These are phyloP conservation scores for Eulimnadia texana DNA, from an alignment of 1,140 invertebrate species.

Conservation along the genomic window DNA sequence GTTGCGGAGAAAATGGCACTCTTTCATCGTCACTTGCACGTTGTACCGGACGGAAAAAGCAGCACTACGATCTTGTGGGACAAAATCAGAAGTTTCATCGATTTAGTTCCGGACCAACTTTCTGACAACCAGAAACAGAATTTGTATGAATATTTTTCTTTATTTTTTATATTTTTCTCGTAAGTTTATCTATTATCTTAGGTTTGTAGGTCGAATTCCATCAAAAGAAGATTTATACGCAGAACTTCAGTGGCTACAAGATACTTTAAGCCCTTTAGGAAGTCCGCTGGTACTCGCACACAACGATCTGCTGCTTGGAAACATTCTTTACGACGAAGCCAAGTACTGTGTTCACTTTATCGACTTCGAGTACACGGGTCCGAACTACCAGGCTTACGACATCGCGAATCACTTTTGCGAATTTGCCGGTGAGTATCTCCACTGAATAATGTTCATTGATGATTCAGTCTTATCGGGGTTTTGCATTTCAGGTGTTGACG, in stretches of 20 bases:
- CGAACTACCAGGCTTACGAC: slow-evolving; percentile 87
- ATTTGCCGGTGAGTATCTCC: slow-evolving; percentile 65
- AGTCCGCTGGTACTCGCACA: slow-evolving; percentile 90
- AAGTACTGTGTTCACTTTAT: slow-evolving; percentile 98
- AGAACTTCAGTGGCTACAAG: slow-evolving; percentile 53
- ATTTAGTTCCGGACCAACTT: slow-evolving; percentile 37
- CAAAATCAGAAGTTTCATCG: slow-evolving; percentile 56
- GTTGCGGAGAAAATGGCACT: slow-evolving; percentile 65
- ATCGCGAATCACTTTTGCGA: slow-evolving; percentile 92
- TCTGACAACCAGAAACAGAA: slow-evolving; percentile 1
- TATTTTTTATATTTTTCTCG: too few species aligned
- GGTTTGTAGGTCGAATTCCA: slow-evolving; percentile 50
- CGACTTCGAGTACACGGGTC: slow-evolving; percentile 88
- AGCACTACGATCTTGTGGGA: slow-evolving; percentile 50
- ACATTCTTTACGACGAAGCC: slow-evolving; percentile 75
- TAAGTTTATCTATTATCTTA: slow-evolving; percentile 30
- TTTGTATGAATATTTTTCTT: background rate
- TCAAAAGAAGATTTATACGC: slow-evolving; percentile 45
- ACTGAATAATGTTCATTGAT: background rate
- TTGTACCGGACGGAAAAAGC: slow-evolving; percentile 30
- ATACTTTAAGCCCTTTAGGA: slow-evolving; percentile 42
- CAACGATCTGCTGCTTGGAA: slow-evolving; percentile 90
- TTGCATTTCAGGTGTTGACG: slow-evolving; percentile 44
- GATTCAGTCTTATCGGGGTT: slow-evolving; percentile 7
- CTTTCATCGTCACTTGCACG: slow-evolving; percentile 41